Conservation (phyloP, 2,113 vertebrate genomes). For the Chaetodon trifascialis region DNA sequence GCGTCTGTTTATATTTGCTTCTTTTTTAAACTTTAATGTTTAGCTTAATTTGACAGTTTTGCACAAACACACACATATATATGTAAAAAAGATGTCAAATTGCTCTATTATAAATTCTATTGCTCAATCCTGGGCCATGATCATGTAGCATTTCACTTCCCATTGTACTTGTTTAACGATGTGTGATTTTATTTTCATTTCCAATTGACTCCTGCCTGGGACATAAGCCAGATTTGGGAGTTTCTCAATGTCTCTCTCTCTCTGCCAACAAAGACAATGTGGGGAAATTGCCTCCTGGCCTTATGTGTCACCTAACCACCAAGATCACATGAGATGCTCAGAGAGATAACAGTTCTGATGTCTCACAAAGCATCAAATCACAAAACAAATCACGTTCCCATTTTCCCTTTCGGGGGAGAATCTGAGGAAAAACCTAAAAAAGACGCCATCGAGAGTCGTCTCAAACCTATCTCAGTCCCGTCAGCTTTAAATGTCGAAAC, state of each 20-base stretch:
- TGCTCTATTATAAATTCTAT: too few relatives aligned
- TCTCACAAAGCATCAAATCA: not conserved
- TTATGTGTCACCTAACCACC: not conserved
- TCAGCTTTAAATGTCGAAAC: conserved; percentile 7
- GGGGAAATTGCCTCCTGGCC: not conserved
- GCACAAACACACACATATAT: too few relatives aligned
- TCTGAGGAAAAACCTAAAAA: not conserved
- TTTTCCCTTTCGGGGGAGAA: not conserved
- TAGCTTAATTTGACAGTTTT: too few relatives aligned
- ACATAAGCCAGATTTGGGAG: not conserved
- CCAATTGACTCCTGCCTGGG: not conserved
- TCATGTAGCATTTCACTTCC: not conserved
- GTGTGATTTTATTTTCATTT: not conserved
- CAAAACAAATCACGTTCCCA: too few relatives aligned
- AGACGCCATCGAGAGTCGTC: rapidly evolving
- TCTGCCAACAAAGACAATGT: not conserved
- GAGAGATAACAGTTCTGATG: not conserved
- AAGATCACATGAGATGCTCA: not conserved
- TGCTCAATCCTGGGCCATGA: not conserved
- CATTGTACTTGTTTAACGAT: not conserved
- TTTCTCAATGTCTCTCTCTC: not conserved
- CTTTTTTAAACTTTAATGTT: too few relatives aligned
- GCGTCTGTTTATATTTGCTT: too few relatives aligned
- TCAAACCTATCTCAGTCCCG: not conserved
- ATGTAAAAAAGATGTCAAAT: too few relatives aligned